Base-by-base conservation (phyloP, 2,113 vertebrate species). In the Pelvicachromis taeniatus region DNA sequence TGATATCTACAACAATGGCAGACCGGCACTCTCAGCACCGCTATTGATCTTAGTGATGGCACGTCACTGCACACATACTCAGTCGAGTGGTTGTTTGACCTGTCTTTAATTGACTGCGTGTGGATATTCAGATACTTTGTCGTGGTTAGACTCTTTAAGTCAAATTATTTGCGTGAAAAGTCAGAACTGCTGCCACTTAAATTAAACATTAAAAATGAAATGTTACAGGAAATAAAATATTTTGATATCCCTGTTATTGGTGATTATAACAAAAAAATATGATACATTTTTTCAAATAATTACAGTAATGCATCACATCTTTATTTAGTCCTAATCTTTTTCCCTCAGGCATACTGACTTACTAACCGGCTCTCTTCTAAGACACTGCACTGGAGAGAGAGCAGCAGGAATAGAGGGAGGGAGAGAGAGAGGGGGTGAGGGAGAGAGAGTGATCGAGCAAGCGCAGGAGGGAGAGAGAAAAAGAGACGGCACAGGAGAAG, bases 281-380 rank as follows among this genome's bases (percentile, higher is more conserved):
- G 56, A 56, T 13, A 78, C 19, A 17, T 80, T 33, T 79, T 81
- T 78, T 78, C 33, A 48, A 82, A 77, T 80, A 80, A 82, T 80
- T 29, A 35, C 77, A 79, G 78, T 90, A 80, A 88, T 63, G 73
- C 48, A 73, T 88, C 23, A 52, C 54, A 68, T 93, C 90, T 89
- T 90, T 92, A 91, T 95, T 94, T 92, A 87, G 58, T 94, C 86
- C 48, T 84, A 90, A 92, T 90, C 85, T 86, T 50, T 90, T 75
- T 38, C 87, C 88, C 88, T 75, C 84, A 92, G 92, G 95, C 93
- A 94, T 93, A 94, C 92, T 95, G 94, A 95, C 93, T 95, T 93
- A 95, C 94, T 95, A 94, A 94, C 93, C 82, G 80, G 92, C 93
- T 95, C 90, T 93, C 91, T 89, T 95, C 91, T 92, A 92, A 94